Evolutionary conservation across 2,888 invertebrate genomes (phyloP).

Genomic region (Ectemnius lituratus): DNA sequence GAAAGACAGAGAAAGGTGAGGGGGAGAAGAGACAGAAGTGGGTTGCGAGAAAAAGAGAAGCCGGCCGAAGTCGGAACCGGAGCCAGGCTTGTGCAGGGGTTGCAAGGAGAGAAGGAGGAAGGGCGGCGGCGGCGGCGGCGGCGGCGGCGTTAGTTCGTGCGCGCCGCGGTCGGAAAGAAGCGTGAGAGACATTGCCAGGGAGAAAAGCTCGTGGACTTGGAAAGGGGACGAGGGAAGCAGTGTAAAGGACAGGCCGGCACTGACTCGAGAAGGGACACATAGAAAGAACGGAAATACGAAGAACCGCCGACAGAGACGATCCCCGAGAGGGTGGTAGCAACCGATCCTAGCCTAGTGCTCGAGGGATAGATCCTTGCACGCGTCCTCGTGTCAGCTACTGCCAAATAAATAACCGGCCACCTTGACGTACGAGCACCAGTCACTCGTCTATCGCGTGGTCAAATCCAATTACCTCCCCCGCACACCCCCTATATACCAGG

Average conservation of each 20-base stretch:
- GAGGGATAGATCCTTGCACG: conserved; percentile 50
- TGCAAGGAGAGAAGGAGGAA: conserved; percentile 8
- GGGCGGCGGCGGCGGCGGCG: background rate
- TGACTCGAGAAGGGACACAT: conserved; percentile 9
- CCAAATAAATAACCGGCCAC: conserved; percentile 71
- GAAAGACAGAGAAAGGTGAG: conserved; percentile 35
- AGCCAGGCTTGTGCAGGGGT: background rate
- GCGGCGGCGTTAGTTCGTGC: conserved; percentile 22
- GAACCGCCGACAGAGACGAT: conserved; percentile 47
- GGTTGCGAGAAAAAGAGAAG: conserved; percentile 34
- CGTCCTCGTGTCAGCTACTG: conserved; percentile 74
- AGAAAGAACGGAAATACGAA: conserved; percentile 24
- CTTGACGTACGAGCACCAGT: conserved; percentile 72
- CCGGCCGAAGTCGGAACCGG: conserved; percentile 8
- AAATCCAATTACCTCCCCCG: conserved; percentile 53
- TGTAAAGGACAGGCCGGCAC: conserved; percentile 3
- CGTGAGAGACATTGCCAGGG: background rate
- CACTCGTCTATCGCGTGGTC: conserved; percentile 68
- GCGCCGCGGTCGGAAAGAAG: conserved; percentile 26
- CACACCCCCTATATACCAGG: too few relatives aligned
- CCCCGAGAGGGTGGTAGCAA: conserved; percentile 48
- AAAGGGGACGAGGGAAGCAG: conserved; percentile 26
- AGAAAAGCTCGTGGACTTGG: background rate
- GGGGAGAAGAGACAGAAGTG: conserved; percentile 29
- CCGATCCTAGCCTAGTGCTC: conserved; percentile 18